phyloP scores from a whole-genome alignment of 2,888 invertebrate genomes.

The Tiphia femorata region DNA sequence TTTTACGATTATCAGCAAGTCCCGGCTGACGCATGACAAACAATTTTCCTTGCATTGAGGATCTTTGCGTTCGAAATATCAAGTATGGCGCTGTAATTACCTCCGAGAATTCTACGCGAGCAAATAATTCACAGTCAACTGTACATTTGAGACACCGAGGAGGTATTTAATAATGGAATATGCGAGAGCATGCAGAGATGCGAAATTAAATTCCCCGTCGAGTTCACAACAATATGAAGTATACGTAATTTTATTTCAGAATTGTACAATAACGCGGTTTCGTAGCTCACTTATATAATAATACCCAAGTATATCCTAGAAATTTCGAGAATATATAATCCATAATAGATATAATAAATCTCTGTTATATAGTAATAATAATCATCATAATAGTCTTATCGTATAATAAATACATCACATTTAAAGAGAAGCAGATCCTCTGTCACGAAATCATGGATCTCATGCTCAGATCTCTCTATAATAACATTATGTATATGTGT shows the following conservation, averaged over 20 bases:
- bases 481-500: slow-evolving; percentile 21
- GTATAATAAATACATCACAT: slow-evolving; percentile 55
- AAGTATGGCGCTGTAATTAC: too few relatives aligned
- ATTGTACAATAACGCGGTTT: slow-evolving; percentile 19
- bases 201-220: background rate
- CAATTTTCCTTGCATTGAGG: too few relatives aligned
- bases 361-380: slow-evolving; percentile 12
- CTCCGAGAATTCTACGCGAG: too few relatives aligned
- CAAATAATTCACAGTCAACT: too few relatives aligned
- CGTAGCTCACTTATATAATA: slow-evolving; percentile 7
- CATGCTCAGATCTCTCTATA: slow-evolving; percentile 22
- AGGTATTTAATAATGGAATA: too few relatives aligned
- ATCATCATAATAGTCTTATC: slow-evolving; percentile 22
- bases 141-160: too few relatives aligned
- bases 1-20: too few relatives aligned
- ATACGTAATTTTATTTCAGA: slow-evolving; percentile 15
- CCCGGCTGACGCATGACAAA: too few relatives aligned
- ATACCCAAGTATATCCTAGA: slow-evolving; percentile 13
- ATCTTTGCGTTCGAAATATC: too few relatives aligned
- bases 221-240: background rate
- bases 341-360: slow-evolving; percentile 12
- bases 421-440: slow-evolving; percentile 47
- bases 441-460: slow-evolving; percentile 38
- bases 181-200: too few relatives aligned
- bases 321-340: slow-evolving; percentile 7